A percentile compares a stretch with the other conserved stretches of the same genome.
These are phyloP conservation scores for Periophthalmodon schlosseri DNA, from an alignment of 2,113 vertebrate genomes.

Conservation along the genomic window DNA sequence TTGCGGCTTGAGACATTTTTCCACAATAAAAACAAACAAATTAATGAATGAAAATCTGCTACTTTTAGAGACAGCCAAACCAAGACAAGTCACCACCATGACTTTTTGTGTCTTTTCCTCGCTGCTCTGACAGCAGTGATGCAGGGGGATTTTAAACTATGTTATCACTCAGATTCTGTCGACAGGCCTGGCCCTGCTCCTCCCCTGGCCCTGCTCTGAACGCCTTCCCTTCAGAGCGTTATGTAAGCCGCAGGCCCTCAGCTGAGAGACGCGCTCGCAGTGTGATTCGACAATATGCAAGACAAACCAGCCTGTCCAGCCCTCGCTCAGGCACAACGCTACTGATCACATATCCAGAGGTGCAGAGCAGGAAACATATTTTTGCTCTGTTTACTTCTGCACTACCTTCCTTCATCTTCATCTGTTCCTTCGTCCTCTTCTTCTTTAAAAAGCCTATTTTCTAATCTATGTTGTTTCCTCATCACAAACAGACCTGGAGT, in stretches of 20 bases:
- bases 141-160: conserved; percentile 33
- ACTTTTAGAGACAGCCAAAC: too few species aligned
- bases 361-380: conserved; percentile 57
- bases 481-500: too few species aligned
- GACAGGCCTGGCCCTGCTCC: conserved; percentile 42
- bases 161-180: conserved; percentile 46
- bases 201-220: conserved; percentile 59
- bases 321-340: conserved; percentile 51
- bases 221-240: conserved; percentile 68
- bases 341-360: conserved; percentile 64
- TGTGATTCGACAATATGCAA: conserved; percentile 71
- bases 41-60: too few species aligned
- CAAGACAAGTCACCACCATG: too few species aligned
- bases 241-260: conserved; percentile 72
- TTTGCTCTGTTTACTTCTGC: conserved; percentile 52
- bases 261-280: conserved; percentile 69
- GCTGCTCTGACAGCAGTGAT: conserved; percentile 25
- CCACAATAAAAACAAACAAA: too few species aligned
- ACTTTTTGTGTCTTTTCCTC: background rate
- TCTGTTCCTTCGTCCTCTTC: too few species aligned
- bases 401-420: too few species aligned
- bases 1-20: too few species aligned
- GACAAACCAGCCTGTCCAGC: conserved; percentile 49
- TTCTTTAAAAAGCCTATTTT: too few species aligned
- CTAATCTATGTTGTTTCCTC: too few species aligned